A percentile compares a stretch with the other conserved stretches of the same genome.
These are phyloP conservation scores for Pyxicephalus adspersus DNA, from an alignment of 2,113 vertebrate species.

Conservation along the genomic window DNA sequence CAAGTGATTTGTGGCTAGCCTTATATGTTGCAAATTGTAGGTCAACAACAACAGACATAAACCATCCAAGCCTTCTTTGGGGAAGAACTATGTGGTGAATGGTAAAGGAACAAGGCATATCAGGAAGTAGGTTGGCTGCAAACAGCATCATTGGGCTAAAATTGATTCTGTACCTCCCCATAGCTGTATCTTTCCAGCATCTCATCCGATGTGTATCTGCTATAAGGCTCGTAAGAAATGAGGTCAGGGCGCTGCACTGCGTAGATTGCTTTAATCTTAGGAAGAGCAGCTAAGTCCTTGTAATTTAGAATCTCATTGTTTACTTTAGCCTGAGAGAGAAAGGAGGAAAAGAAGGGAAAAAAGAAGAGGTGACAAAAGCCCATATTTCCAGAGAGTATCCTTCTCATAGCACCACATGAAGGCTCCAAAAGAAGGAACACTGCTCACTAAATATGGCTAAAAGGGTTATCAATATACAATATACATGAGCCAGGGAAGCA, in stretches of 20 bases:
- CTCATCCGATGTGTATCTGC: conserved; percentile 94
- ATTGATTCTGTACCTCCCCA: conserved; percentile 87
- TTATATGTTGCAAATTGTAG: background rate
- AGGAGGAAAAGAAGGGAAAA: conserved; percentile 66
- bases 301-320: conserved; percentile 98
- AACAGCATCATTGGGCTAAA: background rate
- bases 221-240: conserved; percentile 93
- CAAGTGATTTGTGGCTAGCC: background rate
- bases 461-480: conserved; percentile 7
- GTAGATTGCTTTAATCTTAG: conserved; percentile 99
- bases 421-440: background rate
- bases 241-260: conserved; percentile 96
- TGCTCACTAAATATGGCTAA: conserved; percentile 44
- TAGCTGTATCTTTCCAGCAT: conserved; percentile 95
- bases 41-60: background rate
- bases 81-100: background rate
- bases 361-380: conserved; percentile 44
- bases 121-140: background rate
- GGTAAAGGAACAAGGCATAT: background rate
- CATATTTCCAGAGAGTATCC: conserved; percentile 33
- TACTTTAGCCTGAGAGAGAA: conserved; percentile 94
- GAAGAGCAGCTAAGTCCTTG: conserved; percentile 98
- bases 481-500: conserved; percentile 23
- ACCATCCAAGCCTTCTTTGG: background rate
- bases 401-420: conserved; percentile 2